phyloP scores from a whole-genome alignment of 1,140 invertebrate genomes.

The Colletes gigas region DNA sequence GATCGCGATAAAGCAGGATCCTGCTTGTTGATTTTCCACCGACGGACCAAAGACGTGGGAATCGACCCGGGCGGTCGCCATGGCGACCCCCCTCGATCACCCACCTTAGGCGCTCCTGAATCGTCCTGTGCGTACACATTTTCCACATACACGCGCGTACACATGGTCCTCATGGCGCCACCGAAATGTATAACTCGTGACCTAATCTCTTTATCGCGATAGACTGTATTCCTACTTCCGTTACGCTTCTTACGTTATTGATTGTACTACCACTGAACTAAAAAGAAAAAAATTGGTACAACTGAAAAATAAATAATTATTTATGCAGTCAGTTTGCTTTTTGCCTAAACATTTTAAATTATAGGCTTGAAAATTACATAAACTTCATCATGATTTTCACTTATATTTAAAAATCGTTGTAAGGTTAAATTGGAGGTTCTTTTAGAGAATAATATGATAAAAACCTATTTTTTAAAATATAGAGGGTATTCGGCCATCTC shows the following conservation, averaged over 20 bases:
- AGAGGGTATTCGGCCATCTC: too few relatives aligned
- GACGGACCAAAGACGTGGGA: conserved; percentile 41
- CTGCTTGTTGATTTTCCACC: conserved; percentile 31
- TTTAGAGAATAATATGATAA: too few relatives aligned
- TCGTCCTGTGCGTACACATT: conserved; percentile 27
- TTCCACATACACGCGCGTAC: background rate
- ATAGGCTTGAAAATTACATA: too few relatives aligned
- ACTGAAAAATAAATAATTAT: too few relatives aligned
- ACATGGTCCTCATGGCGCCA: background rate
- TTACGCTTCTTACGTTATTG: background rate
- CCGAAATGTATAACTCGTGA: conserved; percentile 4
- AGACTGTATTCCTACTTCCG: background rate
- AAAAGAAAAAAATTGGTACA: background rate
- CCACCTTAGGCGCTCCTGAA: conserved; percentile 40
- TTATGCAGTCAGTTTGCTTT: too few relatives aligned
- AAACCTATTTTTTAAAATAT: too few relatives aligned
- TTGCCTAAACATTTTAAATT: too few relatives aligned
- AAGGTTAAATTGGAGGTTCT: too few relatives aligned
- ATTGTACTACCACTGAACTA: background rate
- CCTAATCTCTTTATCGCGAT: conserved; percentile 3
- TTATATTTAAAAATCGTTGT: too few relatives aligned
- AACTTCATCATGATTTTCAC: too few relatives aligned
- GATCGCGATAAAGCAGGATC: background rate
- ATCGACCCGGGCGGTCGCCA: conserved; percentile 75
- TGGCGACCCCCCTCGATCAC: conserved; percentile 59